Evolutionary conservation across 2,113 vertebrate species (phyloP).

Genomic region (Ammodytes marinus): DNA sequence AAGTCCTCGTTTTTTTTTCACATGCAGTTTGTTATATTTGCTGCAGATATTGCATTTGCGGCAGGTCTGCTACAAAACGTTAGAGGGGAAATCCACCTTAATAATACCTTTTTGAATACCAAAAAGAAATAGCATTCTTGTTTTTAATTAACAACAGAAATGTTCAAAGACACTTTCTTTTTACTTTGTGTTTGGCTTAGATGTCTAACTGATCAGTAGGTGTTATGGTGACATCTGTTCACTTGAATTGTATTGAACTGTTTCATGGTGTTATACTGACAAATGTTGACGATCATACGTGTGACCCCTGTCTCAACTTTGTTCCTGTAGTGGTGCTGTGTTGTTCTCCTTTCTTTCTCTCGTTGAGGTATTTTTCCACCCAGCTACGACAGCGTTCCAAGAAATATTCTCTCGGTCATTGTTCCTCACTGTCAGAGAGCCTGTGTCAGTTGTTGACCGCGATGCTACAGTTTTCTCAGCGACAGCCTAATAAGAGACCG

Average conservation of each 20-base stretch:
- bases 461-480: slow-evolving; percentile 18
- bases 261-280: not conserved
- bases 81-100: not conserved
- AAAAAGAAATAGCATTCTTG: not conserved
- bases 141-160: not conserved
- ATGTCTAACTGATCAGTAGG: not conserved
- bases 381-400: slow-evolving; percentile 10
- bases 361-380: slow-evolving; percentile 7
- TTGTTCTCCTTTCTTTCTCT: not conserved
- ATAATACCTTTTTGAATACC: not conserved
- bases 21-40: slow-evolving; percentile 1
- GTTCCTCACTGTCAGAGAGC: not conserved
- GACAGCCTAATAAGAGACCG: slow-evolving; percentile 7
- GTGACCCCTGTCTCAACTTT: not conserved
- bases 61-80: not conserved
- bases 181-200: not conserved
- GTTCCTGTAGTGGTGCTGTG: not conserved
- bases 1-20: not conserved
- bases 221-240: not conserved
- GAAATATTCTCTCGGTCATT: not conserved
- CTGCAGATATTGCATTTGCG: not conserved
- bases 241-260: not conserved
- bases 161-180: not conserved
- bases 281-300: not conserved
- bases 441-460: slow-evolving; percentile 11